Evolutionary conservation across 2,113 vertebrate species (phyloP).

Genomic region (Phrynocephalus versicolor): DNA sequence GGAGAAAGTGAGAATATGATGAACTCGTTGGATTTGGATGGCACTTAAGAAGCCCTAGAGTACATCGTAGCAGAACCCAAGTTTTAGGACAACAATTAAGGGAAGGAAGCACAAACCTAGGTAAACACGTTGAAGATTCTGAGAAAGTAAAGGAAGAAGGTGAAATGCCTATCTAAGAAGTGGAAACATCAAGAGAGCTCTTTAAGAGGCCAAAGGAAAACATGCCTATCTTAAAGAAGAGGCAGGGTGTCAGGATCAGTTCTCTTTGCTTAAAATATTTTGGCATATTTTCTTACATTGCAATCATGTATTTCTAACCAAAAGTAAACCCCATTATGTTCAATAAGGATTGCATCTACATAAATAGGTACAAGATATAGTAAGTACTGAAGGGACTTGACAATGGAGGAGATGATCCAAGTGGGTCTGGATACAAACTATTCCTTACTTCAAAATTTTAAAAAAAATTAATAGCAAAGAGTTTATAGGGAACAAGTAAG

Average conservation of each 20-base stretch:
- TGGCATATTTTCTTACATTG: not conserved
- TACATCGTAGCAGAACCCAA: not conserved
- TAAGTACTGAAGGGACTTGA: not conserved
- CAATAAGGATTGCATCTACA: not conserved
- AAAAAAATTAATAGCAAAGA: not conserved
- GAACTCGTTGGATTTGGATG: not conserved
- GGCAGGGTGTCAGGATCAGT: not conserved
- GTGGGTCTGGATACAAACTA: not conserved
- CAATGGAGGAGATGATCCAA: not conserved
- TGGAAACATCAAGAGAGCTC: not conserved
- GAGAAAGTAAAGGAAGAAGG: not conserved
- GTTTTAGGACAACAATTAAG: not conserved
- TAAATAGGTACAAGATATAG: not conserved
- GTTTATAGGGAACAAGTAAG: not conserved
- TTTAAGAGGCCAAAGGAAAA: not conserved
- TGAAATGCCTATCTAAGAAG: not conserved
- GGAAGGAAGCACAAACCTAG: not conserved
- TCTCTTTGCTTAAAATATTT: not conserved
- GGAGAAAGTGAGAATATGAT: not conserved
- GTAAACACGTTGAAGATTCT: not conserved
- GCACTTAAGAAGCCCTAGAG: not conserved
- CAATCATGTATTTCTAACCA: not conserved
- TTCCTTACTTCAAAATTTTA: not conserved
- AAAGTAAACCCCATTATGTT: not conserved
- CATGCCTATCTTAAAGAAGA: not conserved